Base-by-base conservation (phyloP, 2,888 invertebrate species). In the Leptopilina myrica region DNA sequence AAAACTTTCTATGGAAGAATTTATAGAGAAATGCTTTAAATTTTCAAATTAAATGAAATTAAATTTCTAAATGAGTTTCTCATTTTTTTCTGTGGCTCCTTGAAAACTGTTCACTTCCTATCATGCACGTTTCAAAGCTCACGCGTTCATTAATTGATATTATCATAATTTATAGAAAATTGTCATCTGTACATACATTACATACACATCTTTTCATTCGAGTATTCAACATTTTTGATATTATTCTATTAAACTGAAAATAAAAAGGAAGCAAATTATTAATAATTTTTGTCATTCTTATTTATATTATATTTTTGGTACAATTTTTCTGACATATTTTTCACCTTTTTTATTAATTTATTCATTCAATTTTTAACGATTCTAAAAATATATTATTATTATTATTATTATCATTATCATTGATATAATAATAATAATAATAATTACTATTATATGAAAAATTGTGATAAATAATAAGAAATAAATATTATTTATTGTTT, bases 121-220 rank as follows among this genome's bases (percentile, higher is more conserved):
- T 73, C 73, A 56, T 33, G 73, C 73, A 73, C 56, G 56, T 56
- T 56, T 53, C n/a, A 53, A 53, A 14, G 73, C 73, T 56, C 73
- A 73, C 73, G 73, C 73, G 73, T 33, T n/a, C 33, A 73, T 14
- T 33, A 73, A 46, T 15, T 15, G 9, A 5, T 49, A 7, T 53
- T 8, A 53, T 43, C 12, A 64, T n/a, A 53, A 20, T 20, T 59
- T 64, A n/a, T 12, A 33, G 33, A 69, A 59, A n/a, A 14, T 62
- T 15, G 3, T 4, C 20, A 62, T 62, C 2, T 62, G 20, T 20
- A 62, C 15, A 46, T 20, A 66, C 26, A 62, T 59, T 64, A 66
- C 26, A 73, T 73, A 56, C 56, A 56, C 56, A 73, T 53, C 46
- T 33, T 49, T 20, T 66, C 64, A 43, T 76, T 43, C 64, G 12